Evolutionary conservation across 2,797 vertebrate species (phyloP).

Genomic region (Trachops cirrhosus): DNA sequence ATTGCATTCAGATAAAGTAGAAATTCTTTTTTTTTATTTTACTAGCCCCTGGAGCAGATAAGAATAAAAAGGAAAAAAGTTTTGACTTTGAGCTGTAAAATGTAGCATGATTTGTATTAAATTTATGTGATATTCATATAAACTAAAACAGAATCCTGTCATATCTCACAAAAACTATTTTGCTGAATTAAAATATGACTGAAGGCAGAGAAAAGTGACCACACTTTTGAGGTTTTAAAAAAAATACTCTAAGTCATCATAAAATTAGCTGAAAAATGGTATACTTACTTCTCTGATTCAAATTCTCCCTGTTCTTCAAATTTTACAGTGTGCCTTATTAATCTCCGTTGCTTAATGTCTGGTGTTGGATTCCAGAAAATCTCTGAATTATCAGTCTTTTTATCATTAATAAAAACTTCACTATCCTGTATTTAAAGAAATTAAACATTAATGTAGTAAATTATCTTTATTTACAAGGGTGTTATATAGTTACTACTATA

Average conservation of each 20-base stretch:
- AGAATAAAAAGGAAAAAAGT: not conserved
- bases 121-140: slow-evolving; percentile 21
- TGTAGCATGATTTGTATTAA: not conserved
- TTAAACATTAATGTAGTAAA: slow-evolving; percentile 22
- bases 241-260: not conserved
- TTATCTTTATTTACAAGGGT: slow-evolving; percentile 32
- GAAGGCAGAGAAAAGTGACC: not conserved
- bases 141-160: not conserved
- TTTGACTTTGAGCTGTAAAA: not conserved
- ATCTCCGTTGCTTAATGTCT: slow-evolving; percentile 91
- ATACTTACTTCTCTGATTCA: slow-evolving; percentile 94
- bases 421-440: slow-evolving; percentile 89
- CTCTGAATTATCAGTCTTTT: slow-evolving; percentile 92
- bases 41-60: not conserved
- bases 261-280: slow-evolving; percentile 23
- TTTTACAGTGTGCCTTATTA: slow-evolving; percentile 92
- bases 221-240: not conserved
- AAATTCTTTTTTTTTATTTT: not conserved
- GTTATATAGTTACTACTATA: not conserved
- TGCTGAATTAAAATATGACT: slow-evolving; percentile 21
- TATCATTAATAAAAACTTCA: slow-evolving; percentile 96
- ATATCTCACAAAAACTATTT: not conserved
- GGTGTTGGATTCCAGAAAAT: slow-evolving; percentile 95
- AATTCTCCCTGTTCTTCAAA: slow-evolving; percentile 94
- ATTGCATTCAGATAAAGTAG: not conserved